Conservation (phyloP, 2,113 vertebrate genomes). For the Ahaetulla prasina region DNA sequence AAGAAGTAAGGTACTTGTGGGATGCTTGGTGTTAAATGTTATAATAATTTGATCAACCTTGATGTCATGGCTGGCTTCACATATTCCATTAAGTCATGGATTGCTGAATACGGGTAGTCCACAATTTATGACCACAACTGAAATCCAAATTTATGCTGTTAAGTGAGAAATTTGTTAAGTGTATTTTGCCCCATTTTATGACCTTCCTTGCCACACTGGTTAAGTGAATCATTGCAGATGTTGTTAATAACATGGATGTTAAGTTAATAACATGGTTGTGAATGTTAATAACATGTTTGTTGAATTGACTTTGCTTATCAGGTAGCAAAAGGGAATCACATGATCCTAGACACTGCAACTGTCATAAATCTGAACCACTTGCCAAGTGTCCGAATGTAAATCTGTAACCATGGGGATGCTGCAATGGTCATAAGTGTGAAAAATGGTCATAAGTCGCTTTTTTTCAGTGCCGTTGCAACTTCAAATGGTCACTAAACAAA, state of each 20-base stretch:
- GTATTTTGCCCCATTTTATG: not conserved
- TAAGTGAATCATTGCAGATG: not conserved
- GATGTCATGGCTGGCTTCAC: not conserved
- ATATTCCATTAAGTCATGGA: not conserved
- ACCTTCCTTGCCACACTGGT: not conserved
- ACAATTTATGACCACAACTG: not conserved
- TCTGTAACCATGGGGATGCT: not conserved
- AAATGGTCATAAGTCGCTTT: not conserved
- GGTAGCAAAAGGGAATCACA: not conserved
- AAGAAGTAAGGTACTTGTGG: not conserved
- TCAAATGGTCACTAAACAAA: not conserved
- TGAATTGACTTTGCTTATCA: not conserved
- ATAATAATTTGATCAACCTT: not conserved
- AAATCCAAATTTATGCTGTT: not conserved
- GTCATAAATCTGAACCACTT: not conserved
- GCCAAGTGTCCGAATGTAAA: not conserved
- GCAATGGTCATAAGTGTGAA: not conserved
- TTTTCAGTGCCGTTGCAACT: not conserved
- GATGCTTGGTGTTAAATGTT: not conserved
- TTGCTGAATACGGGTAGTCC: not conserved
- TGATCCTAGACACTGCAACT: not conserved
- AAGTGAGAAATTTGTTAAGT: not conserved
- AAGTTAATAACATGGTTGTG: too few species aligned
- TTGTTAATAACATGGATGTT: not conserved
- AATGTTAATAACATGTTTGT: too few species aligned